Percentiles rank a stretch among this genome's conserved stretches.
Conservation (phyloP, 2,113 vertebrate species). For the Chionodraco myersi region DNA sequence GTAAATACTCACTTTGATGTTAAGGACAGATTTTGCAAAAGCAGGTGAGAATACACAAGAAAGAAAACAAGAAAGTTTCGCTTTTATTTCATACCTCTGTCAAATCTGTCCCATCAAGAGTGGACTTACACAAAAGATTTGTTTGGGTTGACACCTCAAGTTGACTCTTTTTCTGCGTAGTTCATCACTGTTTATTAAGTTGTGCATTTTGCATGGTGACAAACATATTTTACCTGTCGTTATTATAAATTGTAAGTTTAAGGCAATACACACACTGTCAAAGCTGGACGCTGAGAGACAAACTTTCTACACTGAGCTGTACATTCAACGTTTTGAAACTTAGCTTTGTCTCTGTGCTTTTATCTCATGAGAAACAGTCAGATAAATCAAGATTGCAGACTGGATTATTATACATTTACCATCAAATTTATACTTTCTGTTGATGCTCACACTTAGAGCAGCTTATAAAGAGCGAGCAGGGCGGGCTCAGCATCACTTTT, state of each 20-base stretch:
- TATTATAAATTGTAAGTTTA: slow-evolving; percentile 44
- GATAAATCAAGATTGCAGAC: slow-evolving; percentile 27
- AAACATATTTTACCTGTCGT: slow-evolving; percentile 22
- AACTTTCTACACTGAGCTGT: slow-evolving; percentile 29
- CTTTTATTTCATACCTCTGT: background rate
- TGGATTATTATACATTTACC: slow-evolving; percentile 24
- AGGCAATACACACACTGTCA: slow-evolving; percentile 53
- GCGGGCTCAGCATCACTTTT: background rate
- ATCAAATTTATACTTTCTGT: slow-evolving; percentile 21
- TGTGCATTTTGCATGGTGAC: slow-evolving; percentile 59
- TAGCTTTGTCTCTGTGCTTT: slow-evolving; percentile 8
- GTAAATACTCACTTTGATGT: slow-evolving; percentile 70
- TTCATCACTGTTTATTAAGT: slow-evolving; percentile 37
- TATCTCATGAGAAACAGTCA: slow-evolving; percentile 1
- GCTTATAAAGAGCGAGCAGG: slow-evolving; percentile 8
- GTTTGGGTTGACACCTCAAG: background rate
- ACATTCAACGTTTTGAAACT: slow-evolving; percentile 6
- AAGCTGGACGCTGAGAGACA: background rate
- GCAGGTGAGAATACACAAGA: slow-evolving; percentile 18
- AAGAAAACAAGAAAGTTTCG: slow-evolving; percentile 16
- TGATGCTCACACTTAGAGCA: slow-evolving; percentile 8
- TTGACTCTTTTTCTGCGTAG: slow-evolving; percentile 13
- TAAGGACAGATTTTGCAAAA: slow-evolving; percentile 23
- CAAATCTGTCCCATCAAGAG: slow-evolving; percentile 2
- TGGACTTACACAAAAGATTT: background rate